Evolutionary conservation across 2,888 invertebrate species (phyloP).

Genomic region (Lymantria monacha): DNA sequence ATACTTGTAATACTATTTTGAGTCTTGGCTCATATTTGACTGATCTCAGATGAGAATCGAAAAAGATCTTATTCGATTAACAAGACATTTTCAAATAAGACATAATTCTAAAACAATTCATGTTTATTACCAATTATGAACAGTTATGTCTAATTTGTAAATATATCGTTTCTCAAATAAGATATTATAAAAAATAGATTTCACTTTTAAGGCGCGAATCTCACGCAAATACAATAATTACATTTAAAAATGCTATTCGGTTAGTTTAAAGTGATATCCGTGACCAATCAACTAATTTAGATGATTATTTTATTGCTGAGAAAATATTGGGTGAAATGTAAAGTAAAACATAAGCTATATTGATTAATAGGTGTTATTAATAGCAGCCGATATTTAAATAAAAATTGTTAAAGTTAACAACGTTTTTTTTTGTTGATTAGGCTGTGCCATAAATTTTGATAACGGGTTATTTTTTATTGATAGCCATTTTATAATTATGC

Average conservation of each 20-base stretch:
- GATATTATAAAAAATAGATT: too few species aligned
- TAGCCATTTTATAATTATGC: too few species aligned
- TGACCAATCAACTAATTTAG: constrained; percentile 29
- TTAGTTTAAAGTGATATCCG: constrained; percentile 20
- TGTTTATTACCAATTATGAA: too few species aligned
- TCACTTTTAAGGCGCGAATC: background rate
- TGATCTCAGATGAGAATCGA: too few species aligned
- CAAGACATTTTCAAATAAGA: too few species aligned
- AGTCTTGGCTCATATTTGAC: too few species aligned
- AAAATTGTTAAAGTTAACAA: constrained; percentile 11
- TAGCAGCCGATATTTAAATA: constrained; percentile 14
- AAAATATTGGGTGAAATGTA: constrained; percentile 18
- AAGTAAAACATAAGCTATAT: constrained; percentile 12
- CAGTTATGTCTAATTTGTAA: too few species aligned
- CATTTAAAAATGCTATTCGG: constrained; percentile 22
- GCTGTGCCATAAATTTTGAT: background rate
- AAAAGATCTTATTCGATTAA: too few species aligned
- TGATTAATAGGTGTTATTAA: constrained; percentile 10
- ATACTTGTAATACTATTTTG: too few species aligned
- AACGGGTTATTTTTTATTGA: background rate
- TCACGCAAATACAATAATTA: constrained; percentile 26
- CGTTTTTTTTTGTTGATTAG: background rate
- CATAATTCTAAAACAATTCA: too few species aligned
- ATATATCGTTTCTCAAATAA: too few species aligned
- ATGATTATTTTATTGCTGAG: constrained; percentile 34